Base-by-base conservation (phyloP, 2,888 invertebrate species). In the Microctonus brassicae region DNA sequence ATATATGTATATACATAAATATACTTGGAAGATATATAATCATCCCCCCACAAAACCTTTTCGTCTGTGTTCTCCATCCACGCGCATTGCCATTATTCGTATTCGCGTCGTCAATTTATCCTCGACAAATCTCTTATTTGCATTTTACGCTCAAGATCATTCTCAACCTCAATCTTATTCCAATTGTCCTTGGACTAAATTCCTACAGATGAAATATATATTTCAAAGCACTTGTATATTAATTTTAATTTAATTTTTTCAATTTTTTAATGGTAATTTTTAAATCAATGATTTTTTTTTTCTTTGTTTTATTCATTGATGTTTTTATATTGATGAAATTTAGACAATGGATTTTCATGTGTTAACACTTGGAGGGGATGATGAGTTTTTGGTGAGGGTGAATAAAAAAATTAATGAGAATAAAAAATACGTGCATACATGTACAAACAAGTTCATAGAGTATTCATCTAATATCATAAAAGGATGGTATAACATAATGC, bases 121-220 rank as follows among this genome's bases (percentile, higher is more conserved):
- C 63, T 47, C 52, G 58, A 29, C 42, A 52, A 62, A 65, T 62
- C 53, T 71, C 58, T 61, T 34, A 65, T 33, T 65, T 65, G 17
- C 58, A 58, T 58, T 58, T 58, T 58, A 58, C 34, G 58, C 33
- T 33, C 17, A 34, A 58, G 58, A 58, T 17, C 58, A 58, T 58
- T 20, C 58, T 6, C 33, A 57, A 29, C 33, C 58, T 34, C 58
- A 58, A 58, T 58, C 33, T 34, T n/a, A 29, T 58, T 58, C n/a
- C 58, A 17, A 58, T 58, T 58, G 58, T 58, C 58, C 58, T 34
- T 17, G 33, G 17, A 33, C 33, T 58, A 17, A 33, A 34, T 58
- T 34, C 5, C n/a, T 10, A 10, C 20, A 7, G 17, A 47, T 47
- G 47, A 17, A 4, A 47, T 47, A 47, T 17, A 47, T 47, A 6